A percentile compares a stretch with the other conserved stretches of the same genome.
Evolutionary conservation across 1,140 invertebrate species (phyloP).

Genomic region (Temnothorax curvispinosus): DNA sequence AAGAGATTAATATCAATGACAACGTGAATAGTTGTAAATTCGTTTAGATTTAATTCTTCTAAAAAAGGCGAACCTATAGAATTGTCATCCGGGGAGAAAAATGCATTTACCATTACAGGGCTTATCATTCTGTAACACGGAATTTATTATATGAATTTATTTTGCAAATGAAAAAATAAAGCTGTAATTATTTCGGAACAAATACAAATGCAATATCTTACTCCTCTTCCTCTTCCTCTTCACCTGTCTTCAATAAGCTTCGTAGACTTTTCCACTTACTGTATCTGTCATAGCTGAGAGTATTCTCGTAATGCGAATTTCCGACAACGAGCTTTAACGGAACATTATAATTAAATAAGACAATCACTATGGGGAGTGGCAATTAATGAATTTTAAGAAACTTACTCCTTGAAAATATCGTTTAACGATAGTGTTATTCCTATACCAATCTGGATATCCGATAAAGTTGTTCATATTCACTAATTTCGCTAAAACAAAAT

Average conservation of each 20-base stretch:
- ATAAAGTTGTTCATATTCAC: slow-evolving; percentile 60
- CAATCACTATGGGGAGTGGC: too few species aligned
- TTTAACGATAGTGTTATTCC: slow-evolving; percentile 55
- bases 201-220: slow-evolving; percentile 23
- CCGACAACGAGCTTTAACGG: slow-evolving; percentile 36
- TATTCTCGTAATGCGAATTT: slow-evolving; percentile 54
- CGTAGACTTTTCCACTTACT: slow-evolving; percentile 18
- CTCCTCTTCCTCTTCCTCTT: background rate
- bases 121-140: slow-evolving; percentile 37
- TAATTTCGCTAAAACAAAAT: slow-evolving; percentile 63
- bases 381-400: background rate
- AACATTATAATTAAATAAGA: background rate
- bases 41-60: background rate
- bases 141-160: background rate
- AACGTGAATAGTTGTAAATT: background rate
- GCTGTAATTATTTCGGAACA: background rate
- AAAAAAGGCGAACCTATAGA: slow-evolving; percentile 28
- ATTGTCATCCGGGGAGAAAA: slow-evolving; percentile 45
- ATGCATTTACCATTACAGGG: slow-evolving; percentile 61
- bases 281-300: slow-evolving; percentile 34
- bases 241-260: background rate
- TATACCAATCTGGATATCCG: slow-evolving; percentile 66
- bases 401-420: slow-evolving; percentile 65
- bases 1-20: background rate
- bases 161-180: background rate